Base-by-base conservation (phyloP, 2,113 vertebrate genomes). In the Gorilla gorilla region DNA sequence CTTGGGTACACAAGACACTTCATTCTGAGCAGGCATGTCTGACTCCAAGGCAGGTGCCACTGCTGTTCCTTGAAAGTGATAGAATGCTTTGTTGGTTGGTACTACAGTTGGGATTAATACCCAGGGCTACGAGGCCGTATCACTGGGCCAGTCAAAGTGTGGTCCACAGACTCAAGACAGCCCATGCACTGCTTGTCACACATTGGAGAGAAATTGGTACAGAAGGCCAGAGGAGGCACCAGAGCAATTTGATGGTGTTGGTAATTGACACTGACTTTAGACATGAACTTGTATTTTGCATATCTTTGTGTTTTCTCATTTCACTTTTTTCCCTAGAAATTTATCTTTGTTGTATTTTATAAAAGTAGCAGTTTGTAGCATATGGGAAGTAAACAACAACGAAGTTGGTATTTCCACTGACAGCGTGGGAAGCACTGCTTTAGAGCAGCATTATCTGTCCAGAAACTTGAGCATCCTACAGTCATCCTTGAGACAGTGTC, bases 381-480 rank as follows among this genome's bases (percentile, higher is more conserved):
- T 6, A 3, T 5, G 0, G 61, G 89, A 40, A 25, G 7, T 13
- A 20, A 40, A 50, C 0, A 4, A 9, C 55, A 11, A 25, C 25
- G 1, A 5, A 10, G 9, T 0, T n/a, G 1, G 27, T 17, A 38
- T 0, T 25, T 25, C 38, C 14, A 3, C 13, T 1, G 75, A 50
- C 6, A 5, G 38, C 1, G 5, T 8, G 27, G 35, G 94, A 59
- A 11, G 18, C 40, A 8, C 50, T 20, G 40, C 20, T 48, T 22
- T 23, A 10, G 18, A 45, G 48, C 40, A 35, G 18, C 14, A 1
- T 6, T 59, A 3, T 22, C n/a, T 38, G 68, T 73, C 32, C 7
- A 1, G 45, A 43, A 50, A 52, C 32, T 8, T 30, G 0, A 0
- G 27, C 4, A 32, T 32, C 43, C 66, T 35, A 25, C 6, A 3